These are phyloP conservation scores for Phenganax stokvisi DNA, from an alignment of 92 coral and sea anemone species.

Conservation along the genomic window DNA sequence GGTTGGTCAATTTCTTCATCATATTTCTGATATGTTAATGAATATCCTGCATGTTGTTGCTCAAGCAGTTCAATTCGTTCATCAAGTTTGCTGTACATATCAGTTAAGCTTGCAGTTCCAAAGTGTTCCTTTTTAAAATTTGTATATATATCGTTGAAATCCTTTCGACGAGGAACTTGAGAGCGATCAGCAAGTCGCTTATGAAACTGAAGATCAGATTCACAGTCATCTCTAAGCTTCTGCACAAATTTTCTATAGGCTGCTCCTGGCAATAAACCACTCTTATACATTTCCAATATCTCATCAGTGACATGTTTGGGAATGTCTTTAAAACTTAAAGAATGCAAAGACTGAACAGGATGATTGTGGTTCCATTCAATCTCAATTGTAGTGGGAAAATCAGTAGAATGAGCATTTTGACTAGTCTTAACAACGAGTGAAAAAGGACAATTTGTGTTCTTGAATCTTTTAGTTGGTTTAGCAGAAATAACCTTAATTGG, in stretches of 20 bases:
- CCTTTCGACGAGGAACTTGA: slow-evolving; percentile 24
- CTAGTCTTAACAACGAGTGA: slow-evolving; percentile 6
- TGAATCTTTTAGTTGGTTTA: slow-evolving; percentile 13
- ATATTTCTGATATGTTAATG: neutral
- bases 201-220: slow-evolving; percentile 27
- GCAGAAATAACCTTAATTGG: neutral
- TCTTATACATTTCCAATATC: slow-evolving; percentile 13
- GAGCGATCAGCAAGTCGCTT: slow-evolving; percentile 30
- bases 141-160: slow-evolving; percentile 27
- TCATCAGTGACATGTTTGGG: neutral
- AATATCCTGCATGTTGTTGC: neutral
- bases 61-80: neutral
- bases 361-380: slow-evolving; percentile 31
- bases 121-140: slow-evolving; percentile 26
- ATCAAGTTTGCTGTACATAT: neutral
- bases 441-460: slow-evolving; percentile 22
- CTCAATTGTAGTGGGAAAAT: slow-evolving; percentile 10
- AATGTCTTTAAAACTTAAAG: slow-evolving; percentile 23
- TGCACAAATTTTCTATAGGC: slow-evolving; percentile 17
- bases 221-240: slow-evolving; percentile 20
- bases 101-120: slow-evolving; percentile 13
- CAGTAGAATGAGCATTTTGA: neutral
- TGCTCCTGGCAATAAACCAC: slow-evolving; percentile 33
- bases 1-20: slow-evolving; percentile 11
- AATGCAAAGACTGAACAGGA: neutral